Conservation (phyloP, 2,888 invertebrate species). For the Limnephilus rhombicus region DNA sequence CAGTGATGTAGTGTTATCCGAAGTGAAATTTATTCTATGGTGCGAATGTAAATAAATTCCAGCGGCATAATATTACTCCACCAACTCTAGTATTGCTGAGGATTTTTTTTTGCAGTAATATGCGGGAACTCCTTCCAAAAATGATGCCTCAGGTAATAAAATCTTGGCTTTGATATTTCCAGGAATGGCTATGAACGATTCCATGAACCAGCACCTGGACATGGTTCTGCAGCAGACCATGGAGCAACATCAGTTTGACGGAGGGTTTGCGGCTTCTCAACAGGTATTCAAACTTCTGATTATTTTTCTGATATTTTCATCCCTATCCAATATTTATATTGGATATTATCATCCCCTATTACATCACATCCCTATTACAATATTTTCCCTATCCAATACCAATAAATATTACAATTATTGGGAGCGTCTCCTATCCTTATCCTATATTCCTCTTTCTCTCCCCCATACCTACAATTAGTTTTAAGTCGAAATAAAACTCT, state of each 20-base stretch:
- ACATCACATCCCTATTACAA: too few relatives aligned
- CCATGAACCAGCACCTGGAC: constrained; percentile 78
- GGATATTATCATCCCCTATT: too few relatives aligned
- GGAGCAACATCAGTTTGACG: constrained; percentile 77
- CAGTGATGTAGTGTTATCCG: background rate
- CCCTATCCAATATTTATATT: too few relatives aligned
- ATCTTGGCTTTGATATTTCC: constrained; percentile 66
- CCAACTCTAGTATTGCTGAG: background rate
- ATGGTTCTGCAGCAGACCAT: constrained; percentile 78
- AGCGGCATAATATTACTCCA: background rate
- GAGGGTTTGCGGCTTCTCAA: constrained; percentile 76
- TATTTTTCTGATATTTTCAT: background rate
- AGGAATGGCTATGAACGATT: constrained; percentile 78
- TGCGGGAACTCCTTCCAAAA: too few relatives aligned
- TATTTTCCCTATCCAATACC: too few relatives aligned
- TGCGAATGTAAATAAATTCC: background rate
- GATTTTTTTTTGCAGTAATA: background rate
- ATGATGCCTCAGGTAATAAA: background rate
- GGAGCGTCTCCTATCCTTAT: too few relatives aligned
- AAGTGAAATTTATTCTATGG: background rate
- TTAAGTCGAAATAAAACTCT: too few relatives aligned
- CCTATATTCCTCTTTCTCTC: too few relatives aligned
- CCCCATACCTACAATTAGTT: too few relatives aligned
- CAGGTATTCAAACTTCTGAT: constrained; percentile 70
- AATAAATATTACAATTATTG: too few relatives aligned